Conservation (phyloP, 2,888 invertebrate genomes). For the Helicoverpa assulta region DNA sequence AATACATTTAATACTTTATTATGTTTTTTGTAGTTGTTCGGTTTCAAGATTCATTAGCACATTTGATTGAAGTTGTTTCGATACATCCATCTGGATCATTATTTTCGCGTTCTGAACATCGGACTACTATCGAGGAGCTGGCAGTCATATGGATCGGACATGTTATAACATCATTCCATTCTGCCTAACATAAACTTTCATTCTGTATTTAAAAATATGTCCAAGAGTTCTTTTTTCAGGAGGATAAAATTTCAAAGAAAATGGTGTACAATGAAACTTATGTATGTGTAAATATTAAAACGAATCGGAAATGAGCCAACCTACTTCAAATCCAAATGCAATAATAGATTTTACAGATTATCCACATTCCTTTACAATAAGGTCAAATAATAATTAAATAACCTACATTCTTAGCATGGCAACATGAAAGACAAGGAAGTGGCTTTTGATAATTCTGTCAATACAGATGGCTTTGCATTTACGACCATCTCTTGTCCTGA, state of each 20-base stretch:
- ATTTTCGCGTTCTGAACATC: too few species aligned
- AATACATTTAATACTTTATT: constrained; percentile 31
- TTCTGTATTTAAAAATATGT: too few species aligned
- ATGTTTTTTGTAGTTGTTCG: constrained; percentile 14
- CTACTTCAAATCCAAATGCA: constrained; percentile 39
- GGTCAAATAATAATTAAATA: constrained; percentile 24
- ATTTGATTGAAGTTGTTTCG: constrained; percentile 2
- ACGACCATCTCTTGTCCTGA: constrained; percentile 23
- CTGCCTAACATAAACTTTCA: too few species aligned
- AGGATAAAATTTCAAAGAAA: constrained; percentile 1
- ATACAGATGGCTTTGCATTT: constrained; percentile 35
- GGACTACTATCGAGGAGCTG: too few species aligned
- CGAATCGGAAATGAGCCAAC: constrained; percentile 9
- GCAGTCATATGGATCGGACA: too few species aligned
- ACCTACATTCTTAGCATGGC: constrained; percentile 25
- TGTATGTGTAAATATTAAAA: too few species aligned
- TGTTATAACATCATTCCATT: too few species aligned
- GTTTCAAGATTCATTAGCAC: neutral
- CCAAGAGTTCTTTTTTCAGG: too few species aligned
- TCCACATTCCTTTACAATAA: constrained; percentile 19
- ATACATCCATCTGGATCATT: neutral
- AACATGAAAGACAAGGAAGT: constrained; percentile 11
- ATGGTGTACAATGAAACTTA: too few species aligned
- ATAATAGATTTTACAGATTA: neutral
- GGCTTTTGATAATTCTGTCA: constrained; percentile 29